phyloP scores from a whole-genome alignment of 2,797 vertebrate genomes.

The Hemibagrus guttatus region DNA sequence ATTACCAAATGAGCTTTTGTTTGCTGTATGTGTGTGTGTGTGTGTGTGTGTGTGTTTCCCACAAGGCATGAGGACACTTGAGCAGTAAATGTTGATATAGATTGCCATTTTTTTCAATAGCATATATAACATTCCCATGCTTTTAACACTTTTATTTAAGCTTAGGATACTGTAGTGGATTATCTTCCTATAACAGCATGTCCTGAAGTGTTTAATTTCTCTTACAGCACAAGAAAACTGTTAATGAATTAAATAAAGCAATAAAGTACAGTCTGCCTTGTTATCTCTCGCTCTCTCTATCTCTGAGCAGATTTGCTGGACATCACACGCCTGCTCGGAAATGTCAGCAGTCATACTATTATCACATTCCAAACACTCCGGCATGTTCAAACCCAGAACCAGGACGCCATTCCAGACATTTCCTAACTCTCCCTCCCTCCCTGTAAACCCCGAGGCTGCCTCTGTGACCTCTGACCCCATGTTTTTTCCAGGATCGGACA shows the following conservation, averaged over 20 bases:
- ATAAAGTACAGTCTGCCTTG: too few species aligned
- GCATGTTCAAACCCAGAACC: constrained; percentile 22
- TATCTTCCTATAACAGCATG: neutral
- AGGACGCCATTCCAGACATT: constrained; percentile 42
- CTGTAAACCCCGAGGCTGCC: neutral
- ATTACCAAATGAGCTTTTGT: neutral
- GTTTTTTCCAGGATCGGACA: neutral
- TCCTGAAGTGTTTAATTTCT: neutral
- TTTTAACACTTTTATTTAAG: neutral
- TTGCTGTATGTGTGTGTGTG: neutral
- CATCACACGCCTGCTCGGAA: neutral
- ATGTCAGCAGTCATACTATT: constrained; percentile 2
- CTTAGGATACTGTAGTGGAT: neutral
- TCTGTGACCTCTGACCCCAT: constrained; percentile 40
- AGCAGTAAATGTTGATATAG: neutral
- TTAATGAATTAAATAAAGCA: neutral
- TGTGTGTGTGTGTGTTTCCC: neutral
- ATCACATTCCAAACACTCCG: constrained; percentile 7
- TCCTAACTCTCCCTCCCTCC: neutral
- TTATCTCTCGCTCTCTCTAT: neutral
- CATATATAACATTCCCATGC: neutral
- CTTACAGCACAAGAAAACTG: neutral
- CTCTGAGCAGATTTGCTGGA: neutral
- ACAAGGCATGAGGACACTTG: neutral
- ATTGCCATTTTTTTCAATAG: neutral